Evolutionary conservation across 1,140 invertebrate species (phyloP), one percentile per base, ranked within the genome.

Genomic region (Penaeus vannamei): DNA sequence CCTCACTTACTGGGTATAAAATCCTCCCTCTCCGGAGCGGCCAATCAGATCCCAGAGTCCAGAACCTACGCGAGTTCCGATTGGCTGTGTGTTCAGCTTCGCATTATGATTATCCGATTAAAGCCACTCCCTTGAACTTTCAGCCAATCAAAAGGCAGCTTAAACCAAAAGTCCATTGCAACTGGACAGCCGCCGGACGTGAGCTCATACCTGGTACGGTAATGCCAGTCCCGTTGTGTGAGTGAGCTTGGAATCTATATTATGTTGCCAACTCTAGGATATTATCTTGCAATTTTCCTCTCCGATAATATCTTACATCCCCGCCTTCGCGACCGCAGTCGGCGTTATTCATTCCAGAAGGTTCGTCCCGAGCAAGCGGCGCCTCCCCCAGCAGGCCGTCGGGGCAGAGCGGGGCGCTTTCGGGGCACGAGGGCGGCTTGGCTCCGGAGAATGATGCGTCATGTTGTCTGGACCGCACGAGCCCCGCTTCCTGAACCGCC

Each of bases 211-310:
- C n/a, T 72, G 66, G 66, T 32, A 72, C 66, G 26, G 66, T 72
- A 72, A 72, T 72, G 66, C 66, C 22, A 32, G 32, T 72, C 66
- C 66, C 66, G 66, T 72, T 72, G 66, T 72, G 32, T 72, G 66
- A 72, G 66, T 72, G 66, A 72, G 66, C 66, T 72, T 72, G 66
- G 66, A 72, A 72, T 72, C 66, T 72, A n/a, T 32, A 72, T 72
- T n/a, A 26, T 72, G 66, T 72, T 72, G 66, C 66, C 66, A 72
- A 32, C 66, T 72, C n/a, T 72, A 72, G 66, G 66, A 72, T 72
- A 72, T 72, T 72, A 32, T 72, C 66, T 23, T 72, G n/a, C 66
- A 72, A 72, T 72, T 72, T 72, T 72, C 66, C 32, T 72, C 17
- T 23, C 12, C 66, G 66, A 72, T 72, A n/a, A 72, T 72, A 72